Evolutionary conservation across 2,797 vertebrate species (phyloP).

Genomic region (Chelonia mydas): DNA sequence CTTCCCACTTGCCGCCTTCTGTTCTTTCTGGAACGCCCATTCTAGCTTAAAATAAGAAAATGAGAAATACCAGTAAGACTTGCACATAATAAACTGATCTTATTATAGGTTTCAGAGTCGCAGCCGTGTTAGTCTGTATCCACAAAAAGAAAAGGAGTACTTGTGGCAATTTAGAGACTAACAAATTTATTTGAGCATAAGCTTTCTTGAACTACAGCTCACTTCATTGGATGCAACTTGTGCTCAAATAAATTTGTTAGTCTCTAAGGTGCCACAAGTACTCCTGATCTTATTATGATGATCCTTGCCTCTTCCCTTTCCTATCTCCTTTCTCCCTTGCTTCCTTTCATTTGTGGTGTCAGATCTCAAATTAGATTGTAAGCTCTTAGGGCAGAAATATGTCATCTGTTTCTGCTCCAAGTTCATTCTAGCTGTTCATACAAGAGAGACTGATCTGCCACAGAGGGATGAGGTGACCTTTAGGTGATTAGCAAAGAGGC

Average conservation of each 20-base stretch:
- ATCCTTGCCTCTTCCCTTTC: background rate
- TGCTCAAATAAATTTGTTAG: no score
- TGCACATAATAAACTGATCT: background rate
- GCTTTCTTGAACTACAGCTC: no score
- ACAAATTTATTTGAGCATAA: no score
- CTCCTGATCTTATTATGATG: background rate
- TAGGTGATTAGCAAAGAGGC: background rate
- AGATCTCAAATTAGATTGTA: no score
- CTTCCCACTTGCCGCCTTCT: slow-evolving; percentile 15
- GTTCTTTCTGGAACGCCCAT: background rate
- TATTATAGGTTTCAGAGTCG: background rate
- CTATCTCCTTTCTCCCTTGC: no score
- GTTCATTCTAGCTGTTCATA: background rate
- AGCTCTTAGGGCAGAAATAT: background rate
- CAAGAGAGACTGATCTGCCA: background rate
- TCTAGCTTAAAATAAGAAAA: slow-evolving; percentile 6
- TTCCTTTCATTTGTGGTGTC: no score
- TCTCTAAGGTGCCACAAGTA: no score
- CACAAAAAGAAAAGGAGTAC: no score
- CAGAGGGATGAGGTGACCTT: background rate
- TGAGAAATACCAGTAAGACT: background rate
- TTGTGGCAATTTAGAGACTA: no score
- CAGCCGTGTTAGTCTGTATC: no score
- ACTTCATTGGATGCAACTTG: no score
- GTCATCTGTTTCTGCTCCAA: background rate